Evolutionary conservation across 2,113 vertebrate genomes (phyloP), one percentile per base, ranked within the genome.

Genomic region (Arizona elegans): DNA sequence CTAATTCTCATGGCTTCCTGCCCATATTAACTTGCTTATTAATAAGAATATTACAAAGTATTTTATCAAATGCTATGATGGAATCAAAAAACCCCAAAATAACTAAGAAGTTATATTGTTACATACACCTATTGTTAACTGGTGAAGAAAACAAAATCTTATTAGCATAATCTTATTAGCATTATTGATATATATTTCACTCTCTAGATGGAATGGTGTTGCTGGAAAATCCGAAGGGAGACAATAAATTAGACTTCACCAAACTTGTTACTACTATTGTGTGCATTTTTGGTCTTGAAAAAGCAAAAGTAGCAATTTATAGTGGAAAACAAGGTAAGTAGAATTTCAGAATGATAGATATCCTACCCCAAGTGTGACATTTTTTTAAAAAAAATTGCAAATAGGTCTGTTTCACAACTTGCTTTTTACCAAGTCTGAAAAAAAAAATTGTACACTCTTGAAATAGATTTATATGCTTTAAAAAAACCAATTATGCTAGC

Each of bases 191-290:
- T 89, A 95, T 94, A 70, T 53, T 89, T 96, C 94, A 24, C 91
- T 87, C 91, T 93, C 92, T 94, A 99, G 99, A 98, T 93, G 99
- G 99, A 1, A 98, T 98, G 1, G 95, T 99, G 91, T 98, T 99
- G 95, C 96, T 99, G 96, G 99, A 99, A 97, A 99, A 99, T 96
- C 99, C 99, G 23, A 99, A 98, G 96, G 99, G 99, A 7, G 98
- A 99, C 94, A 98, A 98, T 95, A 96, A 93, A 33, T 93, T 98
- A 88, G 97, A 98, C 94, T 87, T 99, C 93, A 93, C 97, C 92
- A 98, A 98, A 93, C 96, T 99, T 86, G 97, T 98, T 93, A 97
- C 89, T 75, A 97, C 97, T 19, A 97, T 99, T 91, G 95, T 97
- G 95, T 98, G 97, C 95, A 98, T 99, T 96, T 99, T 99, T 96